A percentile compares a stretch with the other conserved stretches of the same genome.
phyloP scores from a whole-genome alignment of 2,888 invertebrate species.

The Branchipolynoe longqiensis region DNA sequence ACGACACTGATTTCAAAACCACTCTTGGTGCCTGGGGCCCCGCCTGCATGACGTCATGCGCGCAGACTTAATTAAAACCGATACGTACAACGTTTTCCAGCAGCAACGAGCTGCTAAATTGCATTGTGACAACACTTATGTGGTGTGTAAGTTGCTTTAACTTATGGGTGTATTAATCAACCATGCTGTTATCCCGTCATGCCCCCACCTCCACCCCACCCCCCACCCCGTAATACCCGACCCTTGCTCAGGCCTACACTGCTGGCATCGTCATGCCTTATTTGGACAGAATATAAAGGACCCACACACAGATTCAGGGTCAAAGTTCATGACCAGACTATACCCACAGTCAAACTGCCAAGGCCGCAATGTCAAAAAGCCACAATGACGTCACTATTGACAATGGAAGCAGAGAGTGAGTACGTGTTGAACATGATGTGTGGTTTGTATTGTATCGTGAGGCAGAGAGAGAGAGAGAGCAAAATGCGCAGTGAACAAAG shows the following conservation, averaged over 20 bases:
- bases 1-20: too few species aligned
- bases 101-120: too few species aligned
- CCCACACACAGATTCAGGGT: too few species aligned
- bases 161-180: too few species aligned
- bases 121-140: too few species aligned
- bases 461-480: not conserved
- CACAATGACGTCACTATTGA: constrained; percentile 37
- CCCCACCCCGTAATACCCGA: too few species aligned
- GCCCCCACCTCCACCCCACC: too few species aligned
- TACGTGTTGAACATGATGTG: not conserved
- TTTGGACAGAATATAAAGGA: constrained; percentile 19
- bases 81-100: too few species aligned
- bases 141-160: too few species aligned
- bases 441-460: not conserved
- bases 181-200: constrained; percentile 35
- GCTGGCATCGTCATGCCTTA: constrained; percentile 47
- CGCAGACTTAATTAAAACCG: too few species aligned
- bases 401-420: not conserved
- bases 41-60: too few species aligned
- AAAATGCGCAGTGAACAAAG: not conserved
- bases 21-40: too few species aligned
- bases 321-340: constrained; percentile 38
- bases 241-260: constrained; percentile 32
- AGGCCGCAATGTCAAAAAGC: constrained; percentile 53
- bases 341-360: constrained; percentile 49